phyloP scores from a whole-genome alignment of 1,140 invertebrate genomes.

The Ptiloglossa arizonensis region DNA sequence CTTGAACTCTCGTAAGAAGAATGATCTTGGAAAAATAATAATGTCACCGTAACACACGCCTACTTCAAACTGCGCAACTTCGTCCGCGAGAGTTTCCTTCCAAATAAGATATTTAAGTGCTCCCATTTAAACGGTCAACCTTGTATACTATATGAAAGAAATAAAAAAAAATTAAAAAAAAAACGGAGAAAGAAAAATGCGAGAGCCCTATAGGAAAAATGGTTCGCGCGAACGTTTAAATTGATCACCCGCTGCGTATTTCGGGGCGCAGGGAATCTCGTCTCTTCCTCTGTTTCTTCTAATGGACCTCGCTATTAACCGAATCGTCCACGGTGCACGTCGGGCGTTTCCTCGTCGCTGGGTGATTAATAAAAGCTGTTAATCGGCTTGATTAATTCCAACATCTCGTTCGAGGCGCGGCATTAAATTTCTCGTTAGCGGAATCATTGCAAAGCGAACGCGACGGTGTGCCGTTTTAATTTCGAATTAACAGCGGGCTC shows the following conservation, averaged over 20 bases:
- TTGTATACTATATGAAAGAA: no score
- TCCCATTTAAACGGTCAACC: no score
- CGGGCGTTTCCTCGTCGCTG: neutral
- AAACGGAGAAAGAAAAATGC: neutral
- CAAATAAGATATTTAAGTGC: no score
- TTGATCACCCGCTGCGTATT: slow-evolving; percentile 13
- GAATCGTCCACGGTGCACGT: neutral
- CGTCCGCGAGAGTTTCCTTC: no score
- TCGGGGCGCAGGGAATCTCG: neutral
- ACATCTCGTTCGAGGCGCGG: neutral
- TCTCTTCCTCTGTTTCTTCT: no score
- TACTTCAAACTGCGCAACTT: no score
- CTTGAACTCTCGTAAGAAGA: no score
- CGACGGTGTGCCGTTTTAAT: neutral
- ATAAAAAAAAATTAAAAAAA: no score
- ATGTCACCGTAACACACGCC: no score
- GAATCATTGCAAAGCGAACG: neutral
- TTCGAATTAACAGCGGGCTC: no score
- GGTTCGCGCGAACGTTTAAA: neutral
- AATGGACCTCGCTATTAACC: neutral
- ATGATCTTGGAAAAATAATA: no score
- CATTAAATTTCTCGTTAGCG: neutral
- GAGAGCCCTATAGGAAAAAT: slow-evolving; percentile 36
- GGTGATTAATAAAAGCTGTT: neutral
- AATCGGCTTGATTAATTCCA: slow-evolving; percentile 16